phyloP scores from a whole-genome alignment of 2,888 invertebrate genomes.

The Xestia rhomboidea region DNA sequence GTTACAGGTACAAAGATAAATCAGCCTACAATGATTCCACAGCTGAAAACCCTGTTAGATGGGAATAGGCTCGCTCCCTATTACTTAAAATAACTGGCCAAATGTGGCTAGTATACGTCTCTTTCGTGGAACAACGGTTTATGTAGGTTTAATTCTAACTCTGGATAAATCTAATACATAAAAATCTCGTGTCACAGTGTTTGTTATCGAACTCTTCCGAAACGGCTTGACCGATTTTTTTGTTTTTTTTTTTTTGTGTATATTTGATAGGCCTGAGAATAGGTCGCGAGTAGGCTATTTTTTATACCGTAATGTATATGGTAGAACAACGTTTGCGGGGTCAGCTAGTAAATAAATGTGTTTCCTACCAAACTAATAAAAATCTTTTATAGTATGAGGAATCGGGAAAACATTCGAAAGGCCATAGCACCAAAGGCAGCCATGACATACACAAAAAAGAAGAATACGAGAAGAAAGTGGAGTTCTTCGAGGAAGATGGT shows the following conservation, averaged over 20 bases:
- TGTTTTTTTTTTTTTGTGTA: no score
- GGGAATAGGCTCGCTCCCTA: neutral
- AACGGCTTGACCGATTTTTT: no score
- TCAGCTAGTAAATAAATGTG: neutral
- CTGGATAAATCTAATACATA: neutral
- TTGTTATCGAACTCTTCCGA: no score
- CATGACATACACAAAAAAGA: conserved; percentile 94
- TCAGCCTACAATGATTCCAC: neutral
- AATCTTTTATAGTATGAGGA: conserved; percentile 88
- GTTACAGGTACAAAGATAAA: neutral
- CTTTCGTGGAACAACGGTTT: neutral
- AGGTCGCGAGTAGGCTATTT: no score
- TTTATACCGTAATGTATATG: no score
- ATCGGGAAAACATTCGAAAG: conserved; percentile 93
- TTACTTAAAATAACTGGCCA: neutral
- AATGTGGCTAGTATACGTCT: neutral
- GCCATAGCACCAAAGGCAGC: conserved; percentile 94
- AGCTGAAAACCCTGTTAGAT: neutral
- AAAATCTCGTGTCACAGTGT: no score
- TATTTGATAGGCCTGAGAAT: no score
- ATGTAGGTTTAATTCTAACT: neutral
- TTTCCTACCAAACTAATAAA: neutral
- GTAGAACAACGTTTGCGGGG: no score
- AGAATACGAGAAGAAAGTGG: conserved; percentile 94
- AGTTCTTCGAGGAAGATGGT: conserved; percentile 94